These are phyloP conservation scores for Falco columbarius DNA, from an alignment of 2,797 vertebrate species.

Conservation along the genomic window DNA sequence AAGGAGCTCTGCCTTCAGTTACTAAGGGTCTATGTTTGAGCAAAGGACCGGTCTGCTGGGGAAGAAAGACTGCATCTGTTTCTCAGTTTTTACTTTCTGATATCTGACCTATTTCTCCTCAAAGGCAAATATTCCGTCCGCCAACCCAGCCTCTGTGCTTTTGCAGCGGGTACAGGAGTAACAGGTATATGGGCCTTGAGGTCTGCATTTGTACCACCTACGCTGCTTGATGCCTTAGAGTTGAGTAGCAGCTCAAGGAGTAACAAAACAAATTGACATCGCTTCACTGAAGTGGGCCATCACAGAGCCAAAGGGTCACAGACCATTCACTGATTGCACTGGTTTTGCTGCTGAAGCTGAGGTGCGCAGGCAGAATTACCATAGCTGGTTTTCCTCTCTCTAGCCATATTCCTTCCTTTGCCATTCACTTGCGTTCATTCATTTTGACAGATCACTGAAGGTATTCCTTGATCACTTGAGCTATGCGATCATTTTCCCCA, in stretches of 20 bases:
- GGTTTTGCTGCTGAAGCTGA: not conserved
- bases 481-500: not conserved
- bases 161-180: not conserved
- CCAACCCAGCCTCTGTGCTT: not conserved
- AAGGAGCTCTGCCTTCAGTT: not conserved
- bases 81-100: not conserved
- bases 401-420: not conserved
- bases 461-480: not conserved
- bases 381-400: not conserved
- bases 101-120: constrained; percentile 8
- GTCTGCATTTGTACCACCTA: not conserved
- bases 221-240: not conserved
- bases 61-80: not conserved
- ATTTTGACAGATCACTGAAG: not conserved
- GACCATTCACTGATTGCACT: not conserved
- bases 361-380: not conserved
- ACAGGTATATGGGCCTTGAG: not conserved
- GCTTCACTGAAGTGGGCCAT: not conserved
- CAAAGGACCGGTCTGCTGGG: not conserved
- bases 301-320: not conserved
- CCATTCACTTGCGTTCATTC: not conserved
- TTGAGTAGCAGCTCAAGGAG: not conserved
- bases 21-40: not conserved
- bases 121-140: constrained; percentile 19
- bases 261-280: not conserved